Percentiles rank a stretch among this genome's conserved stretches.
These are phyloP conservation scores for Xiphorhynchus elegans DNA, from an alignment of 2,113 vertebrate species.

Conservation along the genomic window DNA sequence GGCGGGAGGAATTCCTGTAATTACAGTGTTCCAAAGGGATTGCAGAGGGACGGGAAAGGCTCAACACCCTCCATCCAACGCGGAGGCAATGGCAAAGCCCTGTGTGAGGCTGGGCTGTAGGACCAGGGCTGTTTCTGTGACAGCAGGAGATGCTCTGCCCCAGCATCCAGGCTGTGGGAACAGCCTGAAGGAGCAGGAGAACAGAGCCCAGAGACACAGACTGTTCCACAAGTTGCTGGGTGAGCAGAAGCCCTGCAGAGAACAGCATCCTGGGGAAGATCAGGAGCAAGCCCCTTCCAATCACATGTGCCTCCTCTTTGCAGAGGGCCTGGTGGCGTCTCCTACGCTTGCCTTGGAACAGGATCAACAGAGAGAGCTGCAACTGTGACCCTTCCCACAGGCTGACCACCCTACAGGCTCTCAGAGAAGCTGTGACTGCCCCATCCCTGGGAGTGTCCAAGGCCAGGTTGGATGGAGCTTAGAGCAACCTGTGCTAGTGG, in stretches of 20 bases:
- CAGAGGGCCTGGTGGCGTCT: background rate
- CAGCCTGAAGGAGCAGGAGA: background rate
- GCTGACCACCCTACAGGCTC: too few relatives aligned
- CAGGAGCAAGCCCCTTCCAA: background rate
- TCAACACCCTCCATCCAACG: rapidly evolving
- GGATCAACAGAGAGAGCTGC: background rate
- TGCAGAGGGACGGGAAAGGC: background rate
- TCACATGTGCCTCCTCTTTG: background rate
- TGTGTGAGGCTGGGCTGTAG: background rate
- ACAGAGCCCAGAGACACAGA: background rate
- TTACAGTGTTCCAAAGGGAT: background rate
- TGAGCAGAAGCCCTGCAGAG: background rate
- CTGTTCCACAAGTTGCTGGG: rapidly evolving
- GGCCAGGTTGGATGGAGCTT: rapidly evolving
- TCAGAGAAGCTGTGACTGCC: background rate
- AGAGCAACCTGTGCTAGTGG: background rate
- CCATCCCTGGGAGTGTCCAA: background rate
- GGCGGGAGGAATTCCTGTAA: background rate
- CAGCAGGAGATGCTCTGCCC: background rate
- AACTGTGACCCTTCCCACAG: background rate
- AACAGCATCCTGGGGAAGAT: rapidly evolving
- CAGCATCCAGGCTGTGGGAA: background rate
- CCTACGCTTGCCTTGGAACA: rapidly evolving
- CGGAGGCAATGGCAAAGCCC: background rate
- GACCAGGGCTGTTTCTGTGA: rapidly evolving